Evolutionary conservation across 2,797 vertebrate species (phyloP).

Genomic region (Pithecia hirsuta): DNA sequence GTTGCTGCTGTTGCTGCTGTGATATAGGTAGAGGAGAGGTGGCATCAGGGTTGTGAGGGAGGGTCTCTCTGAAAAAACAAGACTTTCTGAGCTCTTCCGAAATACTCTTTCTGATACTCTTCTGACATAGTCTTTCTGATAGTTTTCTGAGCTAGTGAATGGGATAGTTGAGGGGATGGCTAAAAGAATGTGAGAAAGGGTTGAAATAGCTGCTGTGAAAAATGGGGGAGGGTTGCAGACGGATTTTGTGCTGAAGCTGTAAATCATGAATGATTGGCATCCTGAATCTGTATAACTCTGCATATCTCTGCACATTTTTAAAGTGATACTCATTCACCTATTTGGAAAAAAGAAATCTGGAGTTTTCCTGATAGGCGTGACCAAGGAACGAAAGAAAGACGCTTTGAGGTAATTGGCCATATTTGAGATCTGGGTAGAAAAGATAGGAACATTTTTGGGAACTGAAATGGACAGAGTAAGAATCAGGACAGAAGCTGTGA

Average conservation of each 20-base stretch:
- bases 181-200: background rate
- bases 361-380: background rate
- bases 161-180: background rate
- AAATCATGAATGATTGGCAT: background rate
- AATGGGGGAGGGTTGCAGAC: background rate
- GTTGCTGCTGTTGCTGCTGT: background rate
- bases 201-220: background rate
- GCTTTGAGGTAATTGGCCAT: background rate
- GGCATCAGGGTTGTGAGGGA: background rate
- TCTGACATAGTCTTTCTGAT: background rate
- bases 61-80: background rate
- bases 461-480: background rate
- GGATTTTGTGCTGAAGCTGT: background rate
- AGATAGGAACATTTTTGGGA: background rate
- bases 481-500: background rate
- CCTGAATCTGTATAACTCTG: background rate
- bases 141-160: background rate
- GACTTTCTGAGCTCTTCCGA: background rate
- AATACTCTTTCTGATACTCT: too few species aligned
- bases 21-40: background rate
- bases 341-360: background rate
- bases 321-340: background rate
- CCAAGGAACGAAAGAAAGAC: background rate
- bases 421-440: background rate
- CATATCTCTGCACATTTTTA: background rate